These are phyloP conservation scores for Strongylocentrotus purpuratus DNA, from an alignment of 35 echinoderm and acorn worm species.

Conservation along the genomic window DNA sequence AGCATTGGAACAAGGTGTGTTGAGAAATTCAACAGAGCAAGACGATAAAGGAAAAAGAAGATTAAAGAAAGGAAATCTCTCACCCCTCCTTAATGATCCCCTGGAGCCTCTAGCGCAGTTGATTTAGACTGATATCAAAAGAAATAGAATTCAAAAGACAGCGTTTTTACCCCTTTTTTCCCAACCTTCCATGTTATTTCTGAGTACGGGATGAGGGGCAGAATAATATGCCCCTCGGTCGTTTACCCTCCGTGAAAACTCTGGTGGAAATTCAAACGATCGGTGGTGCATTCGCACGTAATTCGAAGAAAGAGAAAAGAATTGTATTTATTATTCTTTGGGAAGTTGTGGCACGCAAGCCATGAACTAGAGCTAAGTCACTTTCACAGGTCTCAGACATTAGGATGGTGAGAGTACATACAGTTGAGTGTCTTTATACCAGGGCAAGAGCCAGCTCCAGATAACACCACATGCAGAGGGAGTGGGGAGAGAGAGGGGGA, in stretches of 20 bases:
- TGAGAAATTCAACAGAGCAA: background rate
- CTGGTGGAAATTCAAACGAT: background rate
- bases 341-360: background rate
- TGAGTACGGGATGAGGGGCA: slow-evolving; percentile 6
- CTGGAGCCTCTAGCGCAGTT: background rate
- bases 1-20: background rate
- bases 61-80: background rate
- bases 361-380: background rate
- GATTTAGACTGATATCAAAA: slow-evolving; percentile 39
- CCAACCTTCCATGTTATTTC: background rate
- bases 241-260: background rate
- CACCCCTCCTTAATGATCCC: slow-evolving; percentile 17
- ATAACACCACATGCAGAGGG: no score
- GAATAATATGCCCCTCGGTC: slow-evolving; percentile 36
- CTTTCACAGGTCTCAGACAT: background rate
- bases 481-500: no score
- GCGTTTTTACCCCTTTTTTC: background rate
- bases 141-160: background rate
- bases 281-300: background rate
- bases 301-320: background rate
- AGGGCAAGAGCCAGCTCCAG: no score
- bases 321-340: background rate
- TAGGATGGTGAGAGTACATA: background rate
- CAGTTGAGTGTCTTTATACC: no score
- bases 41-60: background rate